Percentiles rank a stretch among this genome's conserved stretches.
phyloP scores from a whole-genome alignment of 2,888 invertebrate genomes.

The Rapana venosa region DNA sequence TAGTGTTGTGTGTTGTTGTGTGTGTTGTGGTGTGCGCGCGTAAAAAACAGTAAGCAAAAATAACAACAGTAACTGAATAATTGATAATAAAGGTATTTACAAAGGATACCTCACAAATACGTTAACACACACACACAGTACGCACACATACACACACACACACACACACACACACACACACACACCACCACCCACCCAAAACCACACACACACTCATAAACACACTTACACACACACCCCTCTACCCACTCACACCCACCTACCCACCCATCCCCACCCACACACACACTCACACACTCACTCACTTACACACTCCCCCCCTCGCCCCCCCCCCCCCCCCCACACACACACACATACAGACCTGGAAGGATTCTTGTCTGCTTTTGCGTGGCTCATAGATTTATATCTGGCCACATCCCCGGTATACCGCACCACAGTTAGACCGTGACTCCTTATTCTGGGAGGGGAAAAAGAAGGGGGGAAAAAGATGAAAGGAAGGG shows the following conservation, averaged over 20 bases:
- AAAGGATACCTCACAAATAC: too few species aligned
- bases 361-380: constrained; percentile 62
- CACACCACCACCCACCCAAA: too few species aligned
- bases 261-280: background rate
- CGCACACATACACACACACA: background rate
- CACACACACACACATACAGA: constrained; percentile 31
- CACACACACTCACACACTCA: background rate
- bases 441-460: constrained; percentile 51
- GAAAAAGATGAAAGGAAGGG: too few species aligned
- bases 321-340: background rate
- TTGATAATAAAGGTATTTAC: too few species aligned
- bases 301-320: too few species aligned
- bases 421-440: constrained; percentile 62
- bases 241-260: constrained; percentile 8
- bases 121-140: background rate
- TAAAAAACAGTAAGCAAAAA: too few species aligned
- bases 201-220: background rate
- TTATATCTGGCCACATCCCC: constrained; percentile 66
- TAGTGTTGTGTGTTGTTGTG: background rate
- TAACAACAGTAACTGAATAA: too few species aligned
- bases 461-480: background rate
- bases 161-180: background rate
- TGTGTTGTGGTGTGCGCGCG: background rate
- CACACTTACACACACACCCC: background rate
- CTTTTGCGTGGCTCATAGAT: constrained; percentile 66